Evolutionary conservation across 2,113 vertebrate genomes (phyloP), one percentile per base, ranked within the genome.

Genomic region (Ciconia stormi): DNA sequence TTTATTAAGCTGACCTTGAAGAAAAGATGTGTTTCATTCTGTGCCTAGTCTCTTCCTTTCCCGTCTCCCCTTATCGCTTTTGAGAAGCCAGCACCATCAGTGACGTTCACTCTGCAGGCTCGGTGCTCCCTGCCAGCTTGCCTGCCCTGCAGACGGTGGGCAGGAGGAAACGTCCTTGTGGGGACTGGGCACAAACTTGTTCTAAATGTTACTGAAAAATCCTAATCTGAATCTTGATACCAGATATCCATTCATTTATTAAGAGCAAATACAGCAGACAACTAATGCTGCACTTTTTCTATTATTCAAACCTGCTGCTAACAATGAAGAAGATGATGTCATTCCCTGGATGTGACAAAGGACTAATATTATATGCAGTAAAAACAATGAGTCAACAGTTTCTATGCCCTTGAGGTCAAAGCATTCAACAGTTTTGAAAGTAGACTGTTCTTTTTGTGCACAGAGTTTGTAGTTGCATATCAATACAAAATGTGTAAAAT

Each of bases 311-410:
- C 97, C 97, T 97, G 96, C 96, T 93, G 86, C 92, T 96, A 96
- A 96, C 84, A 97, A 97, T 93, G 94, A 95, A 93, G 95, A 95
- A 86, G 92, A 96, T 97, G 92, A 97, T 98, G 97, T 98, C 95
- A 97, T 96, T 95, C 96, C 93, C 82, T 96, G 96, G 95, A 97
- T 97, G 96, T 97, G 97, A 97, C 97, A 98, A 97, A 97, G 96
- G 87, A 94, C 95, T 96, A 95, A 97, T 97, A 98, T 96, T 97
- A 97, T 94, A 97, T 95, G 97, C 96, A 97, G 93, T 95, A 96
- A 97, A 97, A 97, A 97, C 97, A 97, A 97, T 97, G 97, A 97
- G 94, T 97, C 97, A 97, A 97, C 97, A 97, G 96, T 97, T 97
- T 97, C 96, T 97, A 62, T 95, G 96, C 96, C 97, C 96, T 84